Percentiles rank a stretch among this genome's conserved stretches.
phyloP scores from a whole-genome alignment of 2,888 invertebrate species.

The Hartigia nigra region DNA sequence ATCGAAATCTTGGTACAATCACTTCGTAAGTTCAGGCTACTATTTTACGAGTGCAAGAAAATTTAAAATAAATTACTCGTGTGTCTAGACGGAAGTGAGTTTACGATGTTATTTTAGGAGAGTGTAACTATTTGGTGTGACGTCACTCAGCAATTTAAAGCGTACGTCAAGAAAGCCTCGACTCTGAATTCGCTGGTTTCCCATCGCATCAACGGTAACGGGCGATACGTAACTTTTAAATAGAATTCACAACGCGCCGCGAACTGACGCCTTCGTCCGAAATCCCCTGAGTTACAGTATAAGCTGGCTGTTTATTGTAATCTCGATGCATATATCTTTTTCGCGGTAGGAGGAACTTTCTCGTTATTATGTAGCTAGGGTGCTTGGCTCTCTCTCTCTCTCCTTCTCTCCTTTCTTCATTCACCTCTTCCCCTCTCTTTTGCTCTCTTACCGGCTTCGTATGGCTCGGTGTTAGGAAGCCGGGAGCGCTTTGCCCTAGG shows the following conservation, averaged over 20 bases:
- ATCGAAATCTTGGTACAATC: not conserved
- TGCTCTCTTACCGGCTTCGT: not conserved
- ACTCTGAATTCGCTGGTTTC: not conserved
- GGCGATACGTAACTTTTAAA: constrained; percentile 3
- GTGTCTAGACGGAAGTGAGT: not conserved
- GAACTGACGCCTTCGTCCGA: not conserved
- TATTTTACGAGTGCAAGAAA: not conserved
- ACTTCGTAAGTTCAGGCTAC: not conserved
- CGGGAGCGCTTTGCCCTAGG: not conserved
- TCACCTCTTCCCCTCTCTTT: not conserved
- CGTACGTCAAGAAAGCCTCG: not conserved
- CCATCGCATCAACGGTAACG: not conserved
- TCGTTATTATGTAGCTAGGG: constrained; percentile 31
- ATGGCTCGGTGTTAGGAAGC: not conserved
- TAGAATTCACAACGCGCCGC: not conserved
- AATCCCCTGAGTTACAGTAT: not conserved
- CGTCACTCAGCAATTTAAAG: not conserved
- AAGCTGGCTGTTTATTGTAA: constrained; percentile 35
- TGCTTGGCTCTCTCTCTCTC: not conserved
- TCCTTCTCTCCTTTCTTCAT: not conserved
- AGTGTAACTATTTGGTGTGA: not conserved
- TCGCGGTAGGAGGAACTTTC: constrained; percentile 30
- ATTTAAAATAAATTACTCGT: not conserved
- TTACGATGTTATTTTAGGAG: not conserved
- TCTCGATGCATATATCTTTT: constrained; percentile 37